Evolutionary conservation across 2,113 vertebrate species (phyloP).

Genomic region (Ammodytes marinus): DNA sequence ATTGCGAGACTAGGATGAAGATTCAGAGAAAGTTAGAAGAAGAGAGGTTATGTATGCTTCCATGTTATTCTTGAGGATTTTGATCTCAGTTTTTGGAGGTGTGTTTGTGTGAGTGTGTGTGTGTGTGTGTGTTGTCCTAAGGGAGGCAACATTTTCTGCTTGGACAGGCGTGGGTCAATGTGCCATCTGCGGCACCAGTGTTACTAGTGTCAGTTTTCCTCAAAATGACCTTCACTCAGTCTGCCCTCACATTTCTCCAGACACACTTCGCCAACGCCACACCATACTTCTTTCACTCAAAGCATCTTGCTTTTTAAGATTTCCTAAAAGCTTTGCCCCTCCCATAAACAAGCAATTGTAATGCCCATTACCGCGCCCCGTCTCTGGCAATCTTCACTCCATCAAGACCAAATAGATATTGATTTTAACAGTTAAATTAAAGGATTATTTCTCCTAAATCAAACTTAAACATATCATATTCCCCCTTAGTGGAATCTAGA

Average conservation of each 20-base stretch:
- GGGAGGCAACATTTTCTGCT: slow-evolving; percentile 76
- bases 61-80: slow-evolving; percentile 15
- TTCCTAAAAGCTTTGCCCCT: slow-evolving; percentile 24
- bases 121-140: slow-evolving; percentile 49
- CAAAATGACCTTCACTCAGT: slow-evolving; percentile 61
- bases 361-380: neutral
- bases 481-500: neutral
- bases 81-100: slow-evolving; percentile 18
- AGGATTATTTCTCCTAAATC: neutral
- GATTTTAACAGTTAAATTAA: slow-evolving; percentile 20
- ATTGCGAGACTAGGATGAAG: neutral
- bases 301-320: slow-evolving; percentile 27
- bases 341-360: neutral
- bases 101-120: slow-evolving; percentile 30
- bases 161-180: slow-evolving; percentile 53
- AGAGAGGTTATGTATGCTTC: neutral
- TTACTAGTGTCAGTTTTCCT: slow-evolving; percentile 54
- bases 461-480: neutral
- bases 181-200: slow-evolving; percentile 31
- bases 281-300: neutral
- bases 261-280: slow-evolving; percentile 6
- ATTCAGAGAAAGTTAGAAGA: neutral
- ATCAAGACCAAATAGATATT: slow-evolving; percentile 7
- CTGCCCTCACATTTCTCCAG: slow-evolving; percentile 15
- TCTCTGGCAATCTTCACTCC: neutral